Base-by-base conservation (phyloP, 2,113 vertebrate genomes). In the Lichenostomus cassidix region DNA sequence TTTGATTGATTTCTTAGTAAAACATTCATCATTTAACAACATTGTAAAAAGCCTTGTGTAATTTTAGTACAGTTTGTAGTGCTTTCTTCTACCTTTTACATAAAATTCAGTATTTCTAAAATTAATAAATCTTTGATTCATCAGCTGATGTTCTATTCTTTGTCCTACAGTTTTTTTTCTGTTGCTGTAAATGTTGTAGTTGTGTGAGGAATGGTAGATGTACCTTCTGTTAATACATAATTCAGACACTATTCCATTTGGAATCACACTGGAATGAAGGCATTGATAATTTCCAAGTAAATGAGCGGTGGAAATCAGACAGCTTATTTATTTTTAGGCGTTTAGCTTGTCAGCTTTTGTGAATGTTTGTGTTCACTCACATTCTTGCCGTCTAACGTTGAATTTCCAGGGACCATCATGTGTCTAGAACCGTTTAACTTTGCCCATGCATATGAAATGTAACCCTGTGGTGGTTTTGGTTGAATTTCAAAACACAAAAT, bases 381-480 rank as follows among this genome's bases (percentile, higher is more conserved):
- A 95, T 97, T 96, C 92, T 95, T 96, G 67, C 90, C 84, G 92
- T 89, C 76, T 90, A 63, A 73, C 79, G 89, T 93, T 77, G 89
- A 91, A 94, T 96, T 97, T 97, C 93, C 95, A 93, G 75, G 69
- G 91, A 89, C 89, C 62, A n/a, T 91, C 86, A 42, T 92, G 78
- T 90, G 94, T 95, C 93, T 94, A 96, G 83, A 97, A 85, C 63
- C 81, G 37, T 96, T 97, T 96, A 83, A 91, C 68, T 95, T 83
- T 87, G 85, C 75, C 78, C 53, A 50, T 82, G 93, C 42, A 8
- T 62, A 85, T 92, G 96, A 97, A 97, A 97, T 47, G 31, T 88
- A 91, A 96, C 80, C 73, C 91, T 86, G 67, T 85, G 47, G 87
- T 97, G 96, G 96, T 97, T 97, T 97, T 96, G 97, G 91, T 95